These are phyloP conservation scores for Dryobotodes eremita DNA, from an alignment of 2,888 invertebrate species.

Conservation along the genomic window DNA sequence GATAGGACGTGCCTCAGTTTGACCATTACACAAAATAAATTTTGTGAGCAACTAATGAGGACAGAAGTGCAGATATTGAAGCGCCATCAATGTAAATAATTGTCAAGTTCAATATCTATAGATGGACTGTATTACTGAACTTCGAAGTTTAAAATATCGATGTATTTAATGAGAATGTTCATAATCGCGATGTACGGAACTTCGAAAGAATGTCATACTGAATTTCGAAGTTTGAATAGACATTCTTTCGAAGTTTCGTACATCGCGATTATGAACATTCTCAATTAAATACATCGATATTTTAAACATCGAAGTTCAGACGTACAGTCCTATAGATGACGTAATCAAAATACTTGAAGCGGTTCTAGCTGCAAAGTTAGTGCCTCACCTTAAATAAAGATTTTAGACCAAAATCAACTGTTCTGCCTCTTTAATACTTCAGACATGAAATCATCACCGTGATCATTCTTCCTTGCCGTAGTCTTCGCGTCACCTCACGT, in stretches of 20 bases:
- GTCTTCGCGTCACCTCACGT: background rate
- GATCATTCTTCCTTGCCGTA: background rate
- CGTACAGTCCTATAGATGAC: too few relatives aligned
- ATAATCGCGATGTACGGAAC: too few relatives aligned
- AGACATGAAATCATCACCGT: background rate
- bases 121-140: too few relatives aligned
- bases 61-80: background rate
- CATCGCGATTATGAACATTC: too few relatives aligned
- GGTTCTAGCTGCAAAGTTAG: background rate
- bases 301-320: too few relatives aligned
- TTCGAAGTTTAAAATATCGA: too few relatives aligned
- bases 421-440: background rate
- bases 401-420: background rate
- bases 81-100: background rate
- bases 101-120: background rate
- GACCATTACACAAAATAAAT: slow-evolving; percentile 1
- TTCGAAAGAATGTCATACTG: too few relatives aligned
- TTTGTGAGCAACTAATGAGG: background rate
- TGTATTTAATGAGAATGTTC: too few relatives aligned
- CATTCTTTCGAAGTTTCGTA: too few relatives aligned
- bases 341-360: background rate
- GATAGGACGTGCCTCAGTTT: background rate
- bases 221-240: too few relatives aligned
- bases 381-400: background rate
- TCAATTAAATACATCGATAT: too few relatives aligned